A percentile compares a stretch with the other conserved stretches of the same genome.
phyloP scores from a whole-genome alignment of 2,113 vertebrate species.

The Benitochromis conjunctus region DNA sequence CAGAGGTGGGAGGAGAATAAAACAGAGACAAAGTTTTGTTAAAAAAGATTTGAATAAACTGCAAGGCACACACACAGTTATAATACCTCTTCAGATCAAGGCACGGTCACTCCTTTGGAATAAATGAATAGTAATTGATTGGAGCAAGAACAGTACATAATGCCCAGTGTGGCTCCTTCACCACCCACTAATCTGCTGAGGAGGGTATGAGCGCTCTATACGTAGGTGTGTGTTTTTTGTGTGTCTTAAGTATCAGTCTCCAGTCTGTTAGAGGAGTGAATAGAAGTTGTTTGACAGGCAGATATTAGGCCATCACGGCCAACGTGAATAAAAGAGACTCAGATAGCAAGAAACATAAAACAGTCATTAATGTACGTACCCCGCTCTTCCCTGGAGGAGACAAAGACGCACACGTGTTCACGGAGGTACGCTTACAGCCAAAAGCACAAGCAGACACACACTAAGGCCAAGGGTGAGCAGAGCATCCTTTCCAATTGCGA shows the following conservation, averaged over 20 bases:
- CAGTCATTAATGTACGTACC: conserved; percentile 59
- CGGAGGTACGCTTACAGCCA: background rate
- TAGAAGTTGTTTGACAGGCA: conserved; percentile 67
- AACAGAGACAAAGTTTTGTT: conserved; percentile 45
- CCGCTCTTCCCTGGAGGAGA: conserved; percentile 34
- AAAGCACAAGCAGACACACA: background rate
- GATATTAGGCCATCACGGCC: conserved; percentile 71
- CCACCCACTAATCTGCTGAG: conserved; percentile 55
- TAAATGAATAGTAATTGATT: conserved; percentile 73
- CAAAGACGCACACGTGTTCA: conserved; percentile 40
- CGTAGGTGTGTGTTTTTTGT: conserved; percentile 57
- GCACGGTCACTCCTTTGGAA: conserved; percentile 59
- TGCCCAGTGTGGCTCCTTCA: conserved; percentile 57
- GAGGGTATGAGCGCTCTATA: conserved; percentile 18
- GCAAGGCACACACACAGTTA: conserved; percentile 34
- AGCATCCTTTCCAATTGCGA: conserved; percentile 21
- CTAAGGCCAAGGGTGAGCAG: conserved; percentile 30
- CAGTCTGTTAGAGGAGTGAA: conserved; percentile 48
- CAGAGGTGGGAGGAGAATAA: conserved; percentile 32
- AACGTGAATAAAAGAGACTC: conserved; percentile 55
- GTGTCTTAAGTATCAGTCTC: conserved; percentile 67
- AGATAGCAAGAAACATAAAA: conserved; percentile 57
- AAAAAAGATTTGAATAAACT: conserved; percentile 44
- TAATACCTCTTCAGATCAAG: conserved; percentile 58
- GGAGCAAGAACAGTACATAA: conserved; percentile 55